A percentile compares a stretch with the other conserved stretches of the same genome.
Evolutionary conservation across 2,113 vertebrate genomes (phyloP).

Genomic region (Etheostoma spectabile): DNA sequence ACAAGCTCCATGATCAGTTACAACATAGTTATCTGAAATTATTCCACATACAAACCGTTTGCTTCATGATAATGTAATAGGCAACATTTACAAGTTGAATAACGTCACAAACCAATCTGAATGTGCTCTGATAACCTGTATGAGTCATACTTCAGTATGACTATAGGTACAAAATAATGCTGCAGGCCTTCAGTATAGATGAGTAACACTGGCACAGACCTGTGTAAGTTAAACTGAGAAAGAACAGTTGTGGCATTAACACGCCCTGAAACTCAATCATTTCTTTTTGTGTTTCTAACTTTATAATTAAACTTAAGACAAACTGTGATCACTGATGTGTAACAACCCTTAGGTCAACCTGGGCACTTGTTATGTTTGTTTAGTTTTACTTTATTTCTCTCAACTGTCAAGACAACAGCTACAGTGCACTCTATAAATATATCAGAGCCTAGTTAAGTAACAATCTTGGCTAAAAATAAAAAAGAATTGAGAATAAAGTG

Average conservation of each 20-base stretch:
- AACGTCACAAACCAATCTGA: not conserved
- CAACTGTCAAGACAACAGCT: conserved; percentile 2
- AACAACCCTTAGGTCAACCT: conserved; percentile 46
- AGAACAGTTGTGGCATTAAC: conserved; percentile 69
- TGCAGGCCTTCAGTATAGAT: not conserved
- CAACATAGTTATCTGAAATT: conserved; percentile 92
- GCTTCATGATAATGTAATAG: not conserved
- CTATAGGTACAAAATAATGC: not conserved
- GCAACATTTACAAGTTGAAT: not conserved
- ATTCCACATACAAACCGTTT: conserved; percentile 22
- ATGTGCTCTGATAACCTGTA: not conserved
- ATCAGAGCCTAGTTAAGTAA: not conserved
- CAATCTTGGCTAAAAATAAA: not conserved
- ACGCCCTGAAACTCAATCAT: conserved; percentile 71
- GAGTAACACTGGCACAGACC: conserved; percentile 6
- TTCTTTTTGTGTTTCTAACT: conserved; percentile 63
- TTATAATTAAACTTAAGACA: conserved; percentile 76
- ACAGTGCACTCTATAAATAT: not conserved
- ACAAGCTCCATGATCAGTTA: conserved; percentile 94
- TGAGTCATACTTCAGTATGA: not conserved
- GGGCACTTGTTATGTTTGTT: conserved; percentile 18
- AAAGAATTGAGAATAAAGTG: not conserved
- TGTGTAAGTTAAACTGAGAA: conserved; percentile 52
- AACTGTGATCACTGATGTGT: conserved; percentile 56
- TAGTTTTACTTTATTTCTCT: conserved; percentile 23